phyloP scores from a whole-genome alignment of 2,797 vertebrate genomes.

The Thripadectes ignobilis region DNA sequence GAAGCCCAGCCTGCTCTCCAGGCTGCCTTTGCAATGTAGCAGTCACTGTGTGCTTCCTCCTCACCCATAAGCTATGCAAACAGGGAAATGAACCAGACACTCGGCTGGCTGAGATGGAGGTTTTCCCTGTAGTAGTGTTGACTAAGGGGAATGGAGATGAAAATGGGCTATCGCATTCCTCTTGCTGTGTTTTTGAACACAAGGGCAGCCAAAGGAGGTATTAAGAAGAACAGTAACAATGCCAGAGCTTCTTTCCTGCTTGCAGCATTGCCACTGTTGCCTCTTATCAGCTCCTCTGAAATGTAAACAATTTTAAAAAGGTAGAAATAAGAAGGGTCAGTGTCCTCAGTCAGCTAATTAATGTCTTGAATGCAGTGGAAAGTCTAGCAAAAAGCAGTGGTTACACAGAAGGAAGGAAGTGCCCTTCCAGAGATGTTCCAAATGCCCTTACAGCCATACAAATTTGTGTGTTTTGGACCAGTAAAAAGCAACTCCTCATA shows the following conservation, averaged over 20 bases:
- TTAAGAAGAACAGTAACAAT: fast-evolving
- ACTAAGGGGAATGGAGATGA: neutral
- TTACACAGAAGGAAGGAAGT: neutral
- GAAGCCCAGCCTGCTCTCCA: neutral
- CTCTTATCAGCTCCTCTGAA: neutral
- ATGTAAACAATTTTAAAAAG: neutral
- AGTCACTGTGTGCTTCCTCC: neutral
- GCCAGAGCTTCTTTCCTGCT: neutral
- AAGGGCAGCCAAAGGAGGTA: neutral
- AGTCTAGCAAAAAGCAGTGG: neutral
- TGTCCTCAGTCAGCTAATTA: neutral
- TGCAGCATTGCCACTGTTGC: neutral
- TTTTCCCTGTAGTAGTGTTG: neutral
- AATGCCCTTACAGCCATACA: neutral
- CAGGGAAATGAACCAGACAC: neutral
- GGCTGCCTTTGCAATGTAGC: neutral
- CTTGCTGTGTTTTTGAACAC: neutral
- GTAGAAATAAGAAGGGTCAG: neutral
- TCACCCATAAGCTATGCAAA: neutral
- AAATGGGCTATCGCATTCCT: neutral
- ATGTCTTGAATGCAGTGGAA: neutral
- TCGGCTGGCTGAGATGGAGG: fast-evolving
- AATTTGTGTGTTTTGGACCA: neutral
- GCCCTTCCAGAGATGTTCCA: neutral
- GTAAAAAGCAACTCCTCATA: neutral